Evolutionary conservation across 2,797 vertebrate genomes (phyloP), one percentile per base, ranked within the genome.

Genomic region (Poecilia gillii): DNA sequence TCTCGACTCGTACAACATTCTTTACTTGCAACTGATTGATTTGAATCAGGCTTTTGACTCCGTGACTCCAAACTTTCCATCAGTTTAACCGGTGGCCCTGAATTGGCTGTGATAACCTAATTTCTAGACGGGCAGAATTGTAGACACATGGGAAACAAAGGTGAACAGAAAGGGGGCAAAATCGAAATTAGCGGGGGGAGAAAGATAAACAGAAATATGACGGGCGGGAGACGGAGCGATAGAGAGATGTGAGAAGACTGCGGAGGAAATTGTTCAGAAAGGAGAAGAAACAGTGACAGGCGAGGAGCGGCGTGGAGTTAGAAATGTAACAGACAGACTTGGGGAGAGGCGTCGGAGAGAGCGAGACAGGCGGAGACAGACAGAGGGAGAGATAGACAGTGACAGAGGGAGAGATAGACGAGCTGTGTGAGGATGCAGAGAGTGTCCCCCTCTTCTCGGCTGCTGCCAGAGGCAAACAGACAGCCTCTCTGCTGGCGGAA

Each of bases 381-480:
- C 90, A 91, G 89, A 85, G 84, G 75, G 87, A 93, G 91, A 92
- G 93, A 92, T 88, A 94, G 93, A 93, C 92, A 90, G 91, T 90
- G 92, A 93, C 92, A 93, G 91, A 92, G 87, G 88, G 90, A 93
- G 93, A 92, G 94, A 94, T 91, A 94, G 94, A 95, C 93, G 91
- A 93, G 92, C 93, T 90, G 93, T 86, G 92, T 94, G 94, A 94
- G 93, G 92, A 95, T 94, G 93, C 93, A 91, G 92, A 94, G 93
- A 91, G 93, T 94, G 92, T 94, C 93, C 93, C 94, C 92, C 94
- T 92, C 92, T 94, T 72, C 94, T 93, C 91, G 91, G 90, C 93
- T 92, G 93, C 94, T 94, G 95, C 95, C 95, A 95, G 94, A 94
- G 95, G 95, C 95, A 94, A 94, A 94, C 95, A 95, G 95, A 96